Evolutionary conservation across 2,797 vertebrate genomes (phyloP), one percentile per base, ranked within the genome.

Genomic region (Lutjanus argentimaculatus): DNA sequence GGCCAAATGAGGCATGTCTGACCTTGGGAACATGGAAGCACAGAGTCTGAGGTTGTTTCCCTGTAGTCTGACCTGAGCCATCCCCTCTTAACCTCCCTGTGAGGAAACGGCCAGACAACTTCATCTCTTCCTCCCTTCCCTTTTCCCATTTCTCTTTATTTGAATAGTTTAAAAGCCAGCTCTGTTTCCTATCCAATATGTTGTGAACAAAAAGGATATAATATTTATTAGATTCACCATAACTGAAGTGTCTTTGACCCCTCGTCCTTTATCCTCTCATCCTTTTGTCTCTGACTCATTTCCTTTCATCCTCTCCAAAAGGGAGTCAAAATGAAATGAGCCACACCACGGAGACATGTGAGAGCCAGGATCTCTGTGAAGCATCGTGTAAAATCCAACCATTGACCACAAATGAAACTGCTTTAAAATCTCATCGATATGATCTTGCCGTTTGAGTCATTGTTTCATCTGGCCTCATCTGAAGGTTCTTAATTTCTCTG

Each of bases 21-120:
- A 89, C 71, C 73, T 77, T 86, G 83, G 80, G 83, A 88, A 84
- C 57, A 79, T 78, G 77, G 72, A 86, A 82, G 76, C 79, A 52
- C 4, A 1, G 49, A 79, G 82, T 78, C 75, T 79, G 66, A 76
- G 69, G 62, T 84, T 4, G 36, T 77, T 82, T 81, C 75, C 72
- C 67, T 66, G 21, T 11, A 43, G 67, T 77, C 75, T 83, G 57
- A 76, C 72, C 73, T 43, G 45, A 63, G 36, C 51, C 21, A 1
- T 74, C 56, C 40, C 36, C 52, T 77, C 69, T 76, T 83, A 76
- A 81, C 69, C 76, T 83, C 48, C 69, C 65, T 67, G 48, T 43
- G 21, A 83, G 61, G 11, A 13, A 83, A 45, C 25, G 1, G 25
- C 55, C 25, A 30, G 66, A 40, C 1, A 22, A 7, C 52, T 72